Conservation (phyloP, 2,797 vertebrate genomes). For the Heliangelus exortis region DNA sequence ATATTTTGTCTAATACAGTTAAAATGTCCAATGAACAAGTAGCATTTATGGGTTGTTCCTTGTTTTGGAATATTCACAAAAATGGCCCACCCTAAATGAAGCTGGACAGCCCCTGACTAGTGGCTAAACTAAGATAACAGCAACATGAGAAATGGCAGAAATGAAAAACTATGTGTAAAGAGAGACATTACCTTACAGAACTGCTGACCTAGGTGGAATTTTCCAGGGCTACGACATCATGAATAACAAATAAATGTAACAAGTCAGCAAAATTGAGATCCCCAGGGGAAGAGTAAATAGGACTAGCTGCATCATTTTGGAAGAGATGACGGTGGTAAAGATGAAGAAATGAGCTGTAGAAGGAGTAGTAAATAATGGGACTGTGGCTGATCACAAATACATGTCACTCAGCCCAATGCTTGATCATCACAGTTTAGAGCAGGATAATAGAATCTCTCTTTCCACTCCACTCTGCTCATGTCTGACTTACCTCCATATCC, state of each 20-base stretch:
- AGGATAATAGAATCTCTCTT: not conserved
- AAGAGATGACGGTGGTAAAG: not conserved
- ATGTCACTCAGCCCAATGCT: fast-evolving
- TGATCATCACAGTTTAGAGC: not conserved
- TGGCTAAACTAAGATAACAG: not conserved
- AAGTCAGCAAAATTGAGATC: slow-evolving; percentile 9
- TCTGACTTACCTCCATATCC: not conserved
- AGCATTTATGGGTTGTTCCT: not conserved
- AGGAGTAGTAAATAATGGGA: not conserved
- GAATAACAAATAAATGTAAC: slow-evolving; percentile 30
- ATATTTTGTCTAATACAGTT: not conserved
- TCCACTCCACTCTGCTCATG: not conserved
- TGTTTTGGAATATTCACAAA: not conserved
- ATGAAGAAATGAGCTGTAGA: not conserved
- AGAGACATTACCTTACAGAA: not conserved
- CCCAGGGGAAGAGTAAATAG: not conserved
- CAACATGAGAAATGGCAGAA: slow-evolving; percentile 4
- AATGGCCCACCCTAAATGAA: not conserved
- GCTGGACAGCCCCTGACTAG: not conserved
- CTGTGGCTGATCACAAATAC: not conserved
- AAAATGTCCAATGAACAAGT: not conserved
- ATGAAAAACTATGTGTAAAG: not conserved
- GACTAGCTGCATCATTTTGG: not conserved
- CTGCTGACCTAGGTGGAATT: slow-evolving; percentile 39
- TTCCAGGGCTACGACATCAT: not conserved